phyloP scores from a whole-genome alignment of 2,888 invertebrate genomes.

The Atethmia centrago region DNA sequence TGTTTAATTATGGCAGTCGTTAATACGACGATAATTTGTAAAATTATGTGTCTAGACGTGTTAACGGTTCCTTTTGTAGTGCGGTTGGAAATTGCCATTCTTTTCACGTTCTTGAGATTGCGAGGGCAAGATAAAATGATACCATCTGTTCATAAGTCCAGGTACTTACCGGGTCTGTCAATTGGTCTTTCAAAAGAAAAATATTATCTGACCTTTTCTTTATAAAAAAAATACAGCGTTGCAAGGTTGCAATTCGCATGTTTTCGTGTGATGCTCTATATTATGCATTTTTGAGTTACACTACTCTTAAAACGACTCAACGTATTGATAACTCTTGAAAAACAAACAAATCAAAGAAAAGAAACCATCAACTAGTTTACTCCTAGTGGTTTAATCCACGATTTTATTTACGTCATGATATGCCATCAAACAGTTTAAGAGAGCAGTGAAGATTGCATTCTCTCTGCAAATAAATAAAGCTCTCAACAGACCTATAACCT shows the following conservation, averaged over 20 bases:
- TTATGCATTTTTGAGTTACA: not conserved
- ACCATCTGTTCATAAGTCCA: constrained; percentile 14
- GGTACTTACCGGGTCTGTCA: not conserved
- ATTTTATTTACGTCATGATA: constrained; percentile 22
- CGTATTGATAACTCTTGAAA: not conserved
- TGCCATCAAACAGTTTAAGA: constrained; percentile 21
- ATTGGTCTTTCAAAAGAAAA: not conserved
- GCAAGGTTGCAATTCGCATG: no score
- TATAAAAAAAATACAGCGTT: not conserved
- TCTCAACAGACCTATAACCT: constrained; percentile 40
- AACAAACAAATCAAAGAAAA: not conserved
- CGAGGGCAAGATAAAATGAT: not conserved
- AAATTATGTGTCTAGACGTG: constrained; percentile 61
- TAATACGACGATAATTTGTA: constrained; percentile 61
- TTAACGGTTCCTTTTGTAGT: constrained; percentile 54
- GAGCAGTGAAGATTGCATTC: constrained; percentile 46
- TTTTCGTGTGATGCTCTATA: no score
- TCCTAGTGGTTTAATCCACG: not conserved
- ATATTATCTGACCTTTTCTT: not conserved
- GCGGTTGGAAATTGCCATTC: constrained; percentile 32
- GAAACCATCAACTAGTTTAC: not conserved
- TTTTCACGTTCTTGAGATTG: constrained; percentile 32
- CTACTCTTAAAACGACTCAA: not conserved
- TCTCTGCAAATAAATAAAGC: constrained; percentile 53
- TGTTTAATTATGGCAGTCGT: constrained; percentile 77